Conservation (phyloP, 2,797 vertebrate species). For the Clarias pachynema region DNA sequence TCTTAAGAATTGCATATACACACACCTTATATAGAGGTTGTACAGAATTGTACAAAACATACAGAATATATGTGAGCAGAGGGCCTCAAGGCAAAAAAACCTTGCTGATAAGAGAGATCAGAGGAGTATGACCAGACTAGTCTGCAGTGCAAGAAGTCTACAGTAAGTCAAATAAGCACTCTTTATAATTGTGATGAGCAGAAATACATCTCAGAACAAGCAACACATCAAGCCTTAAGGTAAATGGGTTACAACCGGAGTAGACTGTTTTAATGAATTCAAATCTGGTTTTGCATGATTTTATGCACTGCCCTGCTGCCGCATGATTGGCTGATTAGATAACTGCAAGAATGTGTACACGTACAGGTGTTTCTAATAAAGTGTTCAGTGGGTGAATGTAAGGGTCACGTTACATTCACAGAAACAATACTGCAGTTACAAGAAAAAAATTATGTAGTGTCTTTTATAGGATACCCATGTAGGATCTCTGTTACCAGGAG, state of each 20-base stretch:
- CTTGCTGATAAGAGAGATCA: no score
- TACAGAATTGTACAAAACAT: no score
- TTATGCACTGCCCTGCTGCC: no score
- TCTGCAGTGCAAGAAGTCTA: no score
- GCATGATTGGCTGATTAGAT: no score
- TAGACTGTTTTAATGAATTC: neutral
- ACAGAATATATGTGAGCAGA: no score
- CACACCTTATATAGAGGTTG: neutral
- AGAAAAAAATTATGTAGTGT: neutral
- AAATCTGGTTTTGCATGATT: neutral
- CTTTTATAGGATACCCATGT: neutral
- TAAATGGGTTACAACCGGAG: neutral
- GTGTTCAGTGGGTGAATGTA: neutral
- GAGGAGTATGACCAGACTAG: neutral
- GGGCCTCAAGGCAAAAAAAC: no score
- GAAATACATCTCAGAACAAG: neutral
- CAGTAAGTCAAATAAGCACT: no score
- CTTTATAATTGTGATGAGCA: no score
- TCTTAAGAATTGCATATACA: neutral
- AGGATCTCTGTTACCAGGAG: neutral
- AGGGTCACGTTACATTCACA: neutral
- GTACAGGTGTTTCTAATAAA: no score
- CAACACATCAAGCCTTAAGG: neutral
- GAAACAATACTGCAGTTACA: neutral
- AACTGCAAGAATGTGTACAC: no score